Base-by-base conservation (phyloP, 30 jellyfish, hydroid and myxozoan genomes). In the Aurelia sp. region DNA sequence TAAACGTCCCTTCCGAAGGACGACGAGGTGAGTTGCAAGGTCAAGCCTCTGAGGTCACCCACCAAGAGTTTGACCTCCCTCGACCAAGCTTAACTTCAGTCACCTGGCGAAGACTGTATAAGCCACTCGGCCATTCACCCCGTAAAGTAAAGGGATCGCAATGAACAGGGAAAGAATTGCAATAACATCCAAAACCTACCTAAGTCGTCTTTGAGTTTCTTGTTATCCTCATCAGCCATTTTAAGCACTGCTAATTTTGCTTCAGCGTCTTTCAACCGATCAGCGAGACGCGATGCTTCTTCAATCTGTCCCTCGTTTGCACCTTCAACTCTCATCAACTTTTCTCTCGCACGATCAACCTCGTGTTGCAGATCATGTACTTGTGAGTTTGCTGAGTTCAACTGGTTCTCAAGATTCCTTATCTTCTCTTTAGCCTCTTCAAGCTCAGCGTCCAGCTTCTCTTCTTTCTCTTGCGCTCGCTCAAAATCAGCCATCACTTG, bases 391-490 rank as follows among this genome's bases (percentile, higher is more conserved):
- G 96, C 92, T 11, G 82, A 61, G 11, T 48, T 65, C 86, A 88
- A 90, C 55, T 89, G 92, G 18, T 88, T 80, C 70, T 94, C 99
- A 33, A 94, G 71, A 62, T 67, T 71, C 3, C 86, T 74, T 22
- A 79, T 79, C 65, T 47, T 78, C 71, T 78, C 95, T 8, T 81
- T 78, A n/a, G 97, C 89, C 11, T 89, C 97, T 30, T 94, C 97
- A 44, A 94, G 89, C 30, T 90, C 96, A n/a, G 91, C 16, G 19
- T 94, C 99, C 77, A 94, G 62, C 76, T 70, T 78, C 31, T 94
- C 99, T 66, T 94, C 99, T 41, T 94, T 94, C 87, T 94, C 99
- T 53, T 79, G 83, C 23, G 78, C 71, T 53, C 99, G 60, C 33
- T 94, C 94, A 27, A 68, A 90, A 50, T 72, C 84, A 5, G 99